phyloP scores from a whole-genome alignment of 2,888 invertebrate species.

The Amphipoea lucens region DNA sequence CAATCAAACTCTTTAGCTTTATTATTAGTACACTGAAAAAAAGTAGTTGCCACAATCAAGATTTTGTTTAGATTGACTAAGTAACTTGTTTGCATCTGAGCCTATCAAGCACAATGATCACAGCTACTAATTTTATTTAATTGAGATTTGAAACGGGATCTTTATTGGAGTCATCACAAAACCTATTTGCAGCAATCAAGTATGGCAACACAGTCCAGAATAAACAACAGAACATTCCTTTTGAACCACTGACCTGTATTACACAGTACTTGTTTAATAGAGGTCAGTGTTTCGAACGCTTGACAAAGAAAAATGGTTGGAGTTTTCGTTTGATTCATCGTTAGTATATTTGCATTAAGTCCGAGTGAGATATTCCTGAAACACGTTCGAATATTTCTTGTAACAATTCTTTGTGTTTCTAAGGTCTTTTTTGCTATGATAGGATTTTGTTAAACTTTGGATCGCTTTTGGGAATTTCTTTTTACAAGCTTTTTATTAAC shows the following conservation, averaged over 20 bases:
- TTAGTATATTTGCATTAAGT: slow-evolving; percentile 23
- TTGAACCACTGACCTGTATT: neutral
- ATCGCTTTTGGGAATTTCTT: neutral
- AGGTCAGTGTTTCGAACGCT: neutral
- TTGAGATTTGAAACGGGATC: no score
- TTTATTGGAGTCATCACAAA: no score
- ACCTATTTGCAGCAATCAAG: no score
- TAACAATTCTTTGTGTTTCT: slow-evolving; percentile 17
- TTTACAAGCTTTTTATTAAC: neutral
- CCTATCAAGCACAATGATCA: no score
- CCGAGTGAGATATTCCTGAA: neutral
- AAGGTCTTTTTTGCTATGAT: neutral
- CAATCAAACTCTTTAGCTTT: no score
- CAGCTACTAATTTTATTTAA: no score
- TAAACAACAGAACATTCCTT: slow-evolving; percentile 27
- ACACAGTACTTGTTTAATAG: no score
- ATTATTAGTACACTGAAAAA: no score
- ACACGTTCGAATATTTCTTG: slow-evolving; percentile 4
- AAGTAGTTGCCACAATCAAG: no score
- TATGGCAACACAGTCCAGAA: neutral
- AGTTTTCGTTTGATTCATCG: slow-evolving; percentile 48
- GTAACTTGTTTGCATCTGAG: no score
- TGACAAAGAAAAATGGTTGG: slow-evolving; percentile 39
- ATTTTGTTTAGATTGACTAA: no score
- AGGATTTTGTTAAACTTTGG: neutral